phyloP scores from a whole-genome alignment of 1,140 invertebrate species.

The Papilio machaon region DNA sequence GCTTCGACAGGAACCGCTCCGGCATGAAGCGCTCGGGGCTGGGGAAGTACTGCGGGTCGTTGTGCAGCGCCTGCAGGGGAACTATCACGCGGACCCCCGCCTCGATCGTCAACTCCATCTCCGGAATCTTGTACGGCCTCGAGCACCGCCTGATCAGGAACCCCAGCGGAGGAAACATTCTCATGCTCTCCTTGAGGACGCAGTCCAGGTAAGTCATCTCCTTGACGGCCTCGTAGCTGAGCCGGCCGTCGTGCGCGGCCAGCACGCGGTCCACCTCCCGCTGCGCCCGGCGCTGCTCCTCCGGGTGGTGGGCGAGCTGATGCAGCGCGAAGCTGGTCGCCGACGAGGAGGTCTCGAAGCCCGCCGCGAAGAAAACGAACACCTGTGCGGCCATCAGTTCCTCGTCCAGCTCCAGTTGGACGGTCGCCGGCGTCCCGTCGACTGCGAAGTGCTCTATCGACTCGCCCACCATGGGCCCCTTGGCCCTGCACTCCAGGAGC shows the following conservation, averaged over 20 bases:
- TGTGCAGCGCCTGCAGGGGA: constrained; percentile 79
- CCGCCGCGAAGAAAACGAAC: constrained; percentile 83
- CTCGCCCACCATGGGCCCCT: constrained; percentile 63
- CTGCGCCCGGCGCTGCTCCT: constrained; percentile 82
- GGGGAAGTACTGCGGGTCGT: constrained; percentile 81
- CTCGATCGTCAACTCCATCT: constrained; percentile 67
- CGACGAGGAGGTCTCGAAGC: constrained; percentile 84
- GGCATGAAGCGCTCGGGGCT: constrained; percentile 82
- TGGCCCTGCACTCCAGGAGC: constrained; percentile 80
- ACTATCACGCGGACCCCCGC: constrained; percentile 66
- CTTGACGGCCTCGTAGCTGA: constrained; percentile 78
- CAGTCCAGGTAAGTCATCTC: constrained; percentile 78
- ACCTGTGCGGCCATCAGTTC: constrained; percentile 78
- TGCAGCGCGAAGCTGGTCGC: constrained; percentile 81
- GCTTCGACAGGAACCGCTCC: constrained; percentile 80
- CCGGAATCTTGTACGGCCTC: constrained; percentile 75
- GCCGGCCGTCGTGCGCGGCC: constrained; percentile 63
- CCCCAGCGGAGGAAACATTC: constrained; percentile 75
- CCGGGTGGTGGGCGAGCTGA: constrained; percentile 82
- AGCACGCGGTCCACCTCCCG: constrained; percentile 82
- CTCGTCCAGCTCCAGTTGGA: constrained; percentile 58
- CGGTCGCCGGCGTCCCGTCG: constrained; percentile 53
- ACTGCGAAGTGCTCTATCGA: constrained; percentile 74
- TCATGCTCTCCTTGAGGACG: constrained; percentile 79
- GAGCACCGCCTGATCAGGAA: constrained; percentile 70